Base-by-base conservation (phyloP, 2,888 invertebrate species). In the Quadriops clusia region DNA sequence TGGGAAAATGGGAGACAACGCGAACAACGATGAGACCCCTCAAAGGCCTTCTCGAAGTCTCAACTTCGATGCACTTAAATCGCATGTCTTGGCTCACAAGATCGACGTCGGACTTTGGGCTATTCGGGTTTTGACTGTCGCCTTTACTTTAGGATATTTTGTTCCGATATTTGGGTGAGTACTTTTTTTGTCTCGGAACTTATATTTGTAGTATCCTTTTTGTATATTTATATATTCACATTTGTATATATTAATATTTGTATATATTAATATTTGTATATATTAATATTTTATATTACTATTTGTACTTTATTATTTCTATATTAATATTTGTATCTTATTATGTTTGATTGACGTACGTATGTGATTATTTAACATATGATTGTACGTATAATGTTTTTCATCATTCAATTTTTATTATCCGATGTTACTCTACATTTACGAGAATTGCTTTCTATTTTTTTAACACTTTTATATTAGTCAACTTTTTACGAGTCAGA, bases 151-250 rank as follows among this genome's bases (percentile, higher is more conserved):
- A 45, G 76, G 77, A 51, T 95, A 91, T 62, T 66, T 93, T 28
- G 57, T 94, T 48, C 93, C 93, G 31, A 59, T 91, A 46, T 82
- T 93, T 62, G 83, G 86, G 87, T 93, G 65, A 72, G 77, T 67
- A 38, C 14, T 14, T 30, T 23, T 23, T 27, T 14, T 15, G 21
- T 27, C 30, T 18, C 9, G n/a, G n/a, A n/a, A n/a, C 4, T 26
- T 26, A 15, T 15, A 26, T 16, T 26, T 21, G 21, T 5, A 10
- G 6, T n/a, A n/a, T n/a, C n/a, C n/a, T n/a, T n/a, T n/a, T 11
- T 21, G 5, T 5, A 1, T 21, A 10, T 10, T 11, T 13, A 16
- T 9, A 28, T 24, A 17, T 17, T 17, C 18, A 28, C 10, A 11
- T 10, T 21, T 20, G 20, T 11, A 21, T 9, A 21, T 10, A 21